Conservation (phyloP, 2,888 invertebrate genomes). For the Acleris cristana region DNA sequence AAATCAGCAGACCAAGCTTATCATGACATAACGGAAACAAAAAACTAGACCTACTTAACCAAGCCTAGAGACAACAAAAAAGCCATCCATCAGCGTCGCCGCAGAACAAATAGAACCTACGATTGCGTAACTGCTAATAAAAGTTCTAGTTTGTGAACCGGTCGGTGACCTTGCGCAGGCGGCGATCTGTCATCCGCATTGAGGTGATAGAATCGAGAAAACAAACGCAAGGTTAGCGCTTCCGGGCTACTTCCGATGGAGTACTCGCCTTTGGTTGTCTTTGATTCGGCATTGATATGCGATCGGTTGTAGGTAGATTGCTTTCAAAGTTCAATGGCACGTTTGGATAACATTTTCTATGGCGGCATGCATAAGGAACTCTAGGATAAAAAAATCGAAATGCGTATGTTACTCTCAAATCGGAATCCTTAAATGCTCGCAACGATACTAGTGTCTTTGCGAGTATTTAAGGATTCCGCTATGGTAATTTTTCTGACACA, state of each 20-base stretch:
- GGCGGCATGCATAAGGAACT: too few species aligned
- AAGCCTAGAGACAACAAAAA: conserved; percentile 28
- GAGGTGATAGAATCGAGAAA: conserved; percentile 46
- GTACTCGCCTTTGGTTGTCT: not conserved
- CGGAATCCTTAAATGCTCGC: too few species aligned
- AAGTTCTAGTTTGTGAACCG: conserved; percentile 64
- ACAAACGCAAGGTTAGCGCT: conserved; percentile 31
- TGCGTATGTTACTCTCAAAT: too few species aligned
- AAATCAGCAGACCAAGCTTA: conserved; percentile 10
- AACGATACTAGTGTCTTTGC: too few species aligned
- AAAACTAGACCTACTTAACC: conserved; percentile 23
- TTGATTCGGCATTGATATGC: not conserved
- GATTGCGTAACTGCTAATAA: conserved; percentile 44
- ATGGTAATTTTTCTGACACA: too few species aligned
- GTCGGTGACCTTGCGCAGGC: conserved; percentile 67
- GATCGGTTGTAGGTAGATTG: too few species aligned
- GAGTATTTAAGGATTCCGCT: too few species aligned
- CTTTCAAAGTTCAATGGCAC: too few species aligned
- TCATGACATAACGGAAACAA: conserved; percentile 31
- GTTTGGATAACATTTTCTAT: too few species aligned
- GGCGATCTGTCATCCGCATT: conserved; percentile 63
- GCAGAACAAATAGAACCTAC: conserved; percentile 30
- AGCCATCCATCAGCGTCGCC: conserved; percentile 9
- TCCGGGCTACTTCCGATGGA: conserved; percentile 27
- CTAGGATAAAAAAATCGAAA: too few species aligned